Evolutionary conservation across 2,888 invertebrate genomes (phyloP).

Genomic region (Drymonia ruficornis): DNA sequence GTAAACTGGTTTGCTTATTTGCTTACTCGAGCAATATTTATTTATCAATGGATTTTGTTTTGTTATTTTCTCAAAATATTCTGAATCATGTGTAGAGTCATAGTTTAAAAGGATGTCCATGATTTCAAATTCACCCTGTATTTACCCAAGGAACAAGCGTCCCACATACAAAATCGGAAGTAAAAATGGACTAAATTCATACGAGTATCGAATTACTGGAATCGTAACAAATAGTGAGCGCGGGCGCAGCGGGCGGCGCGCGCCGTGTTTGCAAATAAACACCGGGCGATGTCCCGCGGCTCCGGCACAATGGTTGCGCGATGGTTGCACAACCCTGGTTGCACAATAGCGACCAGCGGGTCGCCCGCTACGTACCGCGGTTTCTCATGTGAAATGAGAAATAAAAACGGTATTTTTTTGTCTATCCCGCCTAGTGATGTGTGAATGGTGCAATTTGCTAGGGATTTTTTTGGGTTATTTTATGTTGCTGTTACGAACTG

Average conservation of each 20-base stretch:
- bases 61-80: too few relatives aligned
- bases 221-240: constrained; percentile 69
- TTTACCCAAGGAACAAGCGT: too few relatives aligned
- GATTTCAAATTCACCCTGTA: too few relatives aligned
- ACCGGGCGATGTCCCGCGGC: constrained; percentile 67
- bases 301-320: constrained; percentile 38
- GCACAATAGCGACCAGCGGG: constrained; percentile 73
- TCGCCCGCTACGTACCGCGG: constrained; percentile 50
- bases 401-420: constrained; percentile 50
- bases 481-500: background rate
- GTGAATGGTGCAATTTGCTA: constrained; percentile 13
- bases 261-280: constrained; percentile 81
- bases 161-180: background rate
- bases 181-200: constrained; percentile 26
- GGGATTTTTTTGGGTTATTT: background rate
- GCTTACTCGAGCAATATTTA: too few relatives aligned
- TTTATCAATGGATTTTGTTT: too few relatives aligned
- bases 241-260: constrained; percentile 64
- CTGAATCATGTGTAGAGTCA: too few relatives aligned
- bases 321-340: constrained; percentile 39
- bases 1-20: too few relatives aligned
- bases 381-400: constrained; percentile 74
- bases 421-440: constrained; percentile 17
- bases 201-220: constrained; percentile 66
- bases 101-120: too few relatives aligned